These are phyloP conservation scores for Eupithecia insigniata DNA, from an alignment of 2,888 invertebrate species.

Conservation along the genomic window DNA sequence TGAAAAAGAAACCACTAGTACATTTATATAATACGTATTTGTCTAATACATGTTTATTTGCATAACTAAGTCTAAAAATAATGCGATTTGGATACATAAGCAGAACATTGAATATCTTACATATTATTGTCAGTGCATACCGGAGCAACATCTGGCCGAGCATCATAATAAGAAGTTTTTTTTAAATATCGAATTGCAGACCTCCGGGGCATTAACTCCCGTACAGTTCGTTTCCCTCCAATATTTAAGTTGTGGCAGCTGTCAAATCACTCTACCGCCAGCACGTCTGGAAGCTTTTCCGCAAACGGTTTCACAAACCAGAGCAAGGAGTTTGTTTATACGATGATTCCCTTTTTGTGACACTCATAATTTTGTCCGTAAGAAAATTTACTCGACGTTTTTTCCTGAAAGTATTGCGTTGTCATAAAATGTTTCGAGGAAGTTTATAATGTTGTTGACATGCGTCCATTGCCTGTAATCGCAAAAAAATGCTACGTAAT, in stretches of 20 bases:
- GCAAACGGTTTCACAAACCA: conserved; percentile 47
- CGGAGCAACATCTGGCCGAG: no score
- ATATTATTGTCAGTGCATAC: no score
- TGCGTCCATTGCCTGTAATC: conserved; percentile 42
- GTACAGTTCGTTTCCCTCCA: conserved; percentile 42
- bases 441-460: conserved; percentile 49
- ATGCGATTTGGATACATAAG: no score
- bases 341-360: conserved; percentile 44
- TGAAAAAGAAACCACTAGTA: no score
- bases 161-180: no score
- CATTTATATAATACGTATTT: no score
- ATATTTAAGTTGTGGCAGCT: conserved; percentile 51
- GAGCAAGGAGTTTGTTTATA: conserved; percentile 50
- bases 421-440: conserved; percentile 50
- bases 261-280: conserved; percentile 49
- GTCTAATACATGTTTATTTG: no score
- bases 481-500: conserved; percentile 37
- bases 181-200: conserved; percentile 22
- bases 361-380: conserved; percentile 45
- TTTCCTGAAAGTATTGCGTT: conserved; percentile 40
- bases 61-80: no score
- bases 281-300: conserved; percentile 45
- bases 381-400: conserved; percentile 33
- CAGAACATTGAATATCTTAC: no score
- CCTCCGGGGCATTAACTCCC: conserved; percentile 35